Evolutionary conservation across 1,140 invertebrate genomes (phyloP), one percentile per base, ranked within the genome.

Genomic region (Acromyrmex charruanus): DNA sequence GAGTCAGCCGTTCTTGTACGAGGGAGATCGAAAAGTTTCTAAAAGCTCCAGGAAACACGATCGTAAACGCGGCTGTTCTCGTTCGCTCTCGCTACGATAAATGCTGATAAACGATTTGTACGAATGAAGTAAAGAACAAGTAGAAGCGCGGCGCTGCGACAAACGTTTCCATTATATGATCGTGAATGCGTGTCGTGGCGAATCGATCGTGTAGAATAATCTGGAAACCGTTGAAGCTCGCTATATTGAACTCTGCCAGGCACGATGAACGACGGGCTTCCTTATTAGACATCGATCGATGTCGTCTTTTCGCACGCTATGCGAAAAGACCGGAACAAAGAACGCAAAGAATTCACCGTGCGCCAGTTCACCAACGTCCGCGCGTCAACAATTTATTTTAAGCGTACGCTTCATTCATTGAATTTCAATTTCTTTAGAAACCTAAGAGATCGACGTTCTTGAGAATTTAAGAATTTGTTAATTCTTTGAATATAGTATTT

Each of bases 181-280:
- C 31, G 35, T 12, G 18, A 25, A 16, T 31, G 44, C n/a, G 31
- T 75, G 69, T 61, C 39, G 49, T 4, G 39, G 16, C 49, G 53
- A 69, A 86, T 86, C 77, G 85, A 86, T 86, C 39, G 85, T 5
- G 28, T 59, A 31, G 53, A 86, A 86, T 81, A 81, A 86, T 86
- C 77, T 68, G 39, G 77, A 51, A 69, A 81, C 39, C 85, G 65
- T 86, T 59, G 63, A 69, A 69, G 61, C 63, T 68, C 51, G 75
- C 74, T 81, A 59, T 59, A 69, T 49, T 51, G 85, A 80, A 81
- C 63, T 61, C 69, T 39, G 12, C 25, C 39, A 6, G 16, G 53
- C 25, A 31, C 68, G 68, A 59, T 51, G 49, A 84, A 84, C 55
- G 69, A 84, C 55, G 66, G 55, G 69, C 69, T 84, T 75, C 55